A percentile compares a stretch with the other conserved stretches of the same genome.
phyloP scores from a whole-genome alignment of 2,888 invertebrate genomes.

The Anoncus sp. region DNA sequence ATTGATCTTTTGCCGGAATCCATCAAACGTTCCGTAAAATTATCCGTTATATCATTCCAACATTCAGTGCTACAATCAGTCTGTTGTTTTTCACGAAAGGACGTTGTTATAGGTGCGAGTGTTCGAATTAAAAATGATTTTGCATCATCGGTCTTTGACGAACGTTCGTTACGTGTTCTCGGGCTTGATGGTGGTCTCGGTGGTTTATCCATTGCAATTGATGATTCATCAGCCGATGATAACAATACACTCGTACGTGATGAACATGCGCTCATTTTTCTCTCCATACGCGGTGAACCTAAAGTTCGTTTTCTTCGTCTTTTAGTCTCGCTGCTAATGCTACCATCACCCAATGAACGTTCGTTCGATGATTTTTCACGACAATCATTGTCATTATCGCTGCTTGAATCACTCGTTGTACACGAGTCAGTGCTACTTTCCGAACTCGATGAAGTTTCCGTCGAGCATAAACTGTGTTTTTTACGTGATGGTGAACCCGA shows the following conservation, averaged over 20 bases:
- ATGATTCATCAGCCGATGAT: constrained; percentile 85
- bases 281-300: constrained; percentile 70
- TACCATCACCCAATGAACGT: constrained; percentile 33
- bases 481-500: constrained; percentile 69
- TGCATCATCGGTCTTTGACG: constrained; percentile 86
- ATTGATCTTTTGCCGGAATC: constrained; percentile 68
- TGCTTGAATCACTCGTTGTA: too few relatives aligned
- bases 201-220: constrained; percentile 84
- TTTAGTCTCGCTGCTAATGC: constrained; percentile 43
- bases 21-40: constrained; percentile 66
- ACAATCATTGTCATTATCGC: constrained; percentile 70
- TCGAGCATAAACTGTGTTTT: constrained; percentile 55
- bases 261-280: constrained; percentile 78
- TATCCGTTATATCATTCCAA: constrained; percentile 40
- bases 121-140: constrained; percentile 90
- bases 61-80: constrained; percentile 57
- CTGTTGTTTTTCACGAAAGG: constrained; percentile 87
- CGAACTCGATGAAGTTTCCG: constrained; percentile 65
- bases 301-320: constrained; percentile 68
- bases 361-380: constrained; percentile 62
- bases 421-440: constrained; percentile 82
- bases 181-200: constrained; percentile 84
- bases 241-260: constrained; percentile 85
- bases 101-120: constrained; percentile 87
- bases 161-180: constrained; percentile 80